Conservation (phyloP, 2,888 invertebrate genomes). For the Acanthosepion pharaonis region DNA sequence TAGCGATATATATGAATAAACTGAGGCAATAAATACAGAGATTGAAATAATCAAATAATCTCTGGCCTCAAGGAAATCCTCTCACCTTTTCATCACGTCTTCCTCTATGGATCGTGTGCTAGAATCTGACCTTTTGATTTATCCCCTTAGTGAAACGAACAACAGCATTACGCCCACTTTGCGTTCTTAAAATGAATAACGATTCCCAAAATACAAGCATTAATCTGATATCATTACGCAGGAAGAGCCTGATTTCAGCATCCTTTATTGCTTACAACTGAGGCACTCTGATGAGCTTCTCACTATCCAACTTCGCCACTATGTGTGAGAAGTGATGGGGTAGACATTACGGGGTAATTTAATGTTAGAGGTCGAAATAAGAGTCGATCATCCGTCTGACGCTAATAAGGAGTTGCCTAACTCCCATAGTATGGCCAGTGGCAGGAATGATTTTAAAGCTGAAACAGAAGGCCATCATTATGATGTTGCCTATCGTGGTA, state of each 20-base stretch:
- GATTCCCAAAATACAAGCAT: background rate
- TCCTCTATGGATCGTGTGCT: background rate
- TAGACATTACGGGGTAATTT: background rate
- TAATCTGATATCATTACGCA: background rate
- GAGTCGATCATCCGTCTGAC: background rate
- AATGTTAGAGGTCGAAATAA: background rate
- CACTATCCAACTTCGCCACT: background rate
- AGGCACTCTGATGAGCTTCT: background rate
- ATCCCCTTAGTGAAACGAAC: background rate
- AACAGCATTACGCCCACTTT: background rate
- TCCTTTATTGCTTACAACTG: background rate
- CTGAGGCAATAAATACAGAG: background rate
- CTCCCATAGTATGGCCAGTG: background rate
- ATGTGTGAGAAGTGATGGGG: background rate
- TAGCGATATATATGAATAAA: background rate
- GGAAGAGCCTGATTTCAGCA: background rate
- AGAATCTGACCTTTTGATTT: background rate
- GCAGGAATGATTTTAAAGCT: background rate
- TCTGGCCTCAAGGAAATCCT: background rate
- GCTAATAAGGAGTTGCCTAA: background rate
- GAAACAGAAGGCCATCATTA: background rate
- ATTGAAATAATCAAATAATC: background rate
- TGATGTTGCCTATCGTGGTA: background rate
- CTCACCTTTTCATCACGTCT: background rate
- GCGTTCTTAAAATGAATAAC: background rate